Conservation (phyloP, 2,888 invertebrate species). For the Caenorhabditis sinica region DNA sequence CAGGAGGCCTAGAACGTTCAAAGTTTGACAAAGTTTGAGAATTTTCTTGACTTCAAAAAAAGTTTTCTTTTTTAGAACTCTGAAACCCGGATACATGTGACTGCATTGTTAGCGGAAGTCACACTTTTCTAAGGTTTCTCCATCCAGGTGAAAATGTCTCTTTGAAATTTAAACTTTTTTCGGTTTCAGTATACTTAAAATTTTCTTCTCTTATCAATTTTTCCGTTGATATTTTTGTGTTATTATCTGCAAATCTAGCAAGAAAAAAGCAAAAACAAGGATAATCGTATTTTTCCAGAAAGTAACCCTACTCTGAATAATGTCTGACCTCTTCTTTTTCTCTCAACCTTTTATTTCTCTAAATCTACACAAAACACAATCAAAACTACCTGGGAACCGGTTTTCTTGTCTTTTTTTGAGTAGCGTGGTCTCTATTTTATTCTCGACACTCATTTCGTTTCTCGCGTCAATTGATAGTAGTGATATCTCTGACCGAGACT, state of each 20-base stretch:
- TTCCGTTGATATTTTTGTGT: too few species aligned
- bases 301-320: neutral
- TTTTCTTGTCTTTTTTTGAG: constrained; percentile 5
- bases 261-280: neutral
- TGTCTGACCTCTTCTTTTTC: neutral
- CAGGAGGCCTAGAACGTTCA: neutral
- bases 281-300: neutral
- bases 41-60: too few species aligned
- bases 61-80: neutral
- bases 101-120: too few species aligned
- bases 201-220: too few species aligned
- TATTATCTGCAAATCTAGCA: too few species aligned
- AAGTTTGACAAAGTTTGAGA: too few species aligned
- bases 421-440: constrained; percentile 3
- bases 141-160: too few species aligned
- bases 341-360: neutral
- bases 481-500: neutral
- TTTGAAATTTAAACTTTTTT: too few species aligned
- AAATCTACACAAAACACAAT: neutral
- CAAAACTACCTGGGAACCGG: constrained; percentile 2
- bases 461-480: constrained; percentile 6
- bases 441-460: neutral
- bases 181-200: too few species aligned
- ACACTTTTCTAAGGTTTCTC: too few species aligned
- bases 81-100: neutral